Percentiles rank a stretch among this genome's conserved stretches.
phyloP scores from a whole-genome alignment of 1,140 invertebrate genomes.

The Pristionchus pacificus region DNA sequence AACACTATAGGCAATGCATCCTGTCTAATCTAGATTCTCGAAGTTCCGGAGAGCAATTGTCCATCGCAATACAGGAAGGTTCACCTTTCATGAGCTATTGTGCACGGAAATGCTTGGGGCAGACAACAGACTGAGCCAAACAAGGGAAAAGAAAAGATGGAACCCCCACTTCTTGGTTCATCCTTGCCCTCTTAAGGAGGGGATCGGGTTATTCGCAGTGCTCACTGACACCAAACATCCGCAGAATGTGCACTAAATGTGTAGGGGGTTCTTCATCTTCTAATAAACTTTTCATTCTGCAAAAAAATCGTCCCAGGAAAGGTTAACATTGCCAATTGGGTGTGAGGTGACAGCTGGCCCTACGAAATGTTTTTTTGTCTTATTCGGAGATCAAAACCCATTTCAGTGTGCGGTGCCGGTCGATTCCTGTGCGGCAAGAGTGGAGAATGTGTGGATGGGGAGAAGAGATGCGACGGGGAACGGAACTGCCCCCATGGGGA shows the following conservation, averaged over 20 bases:
- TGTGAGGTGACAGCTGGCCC: not conserved
- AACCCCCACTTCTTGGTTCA: too few species aligned
- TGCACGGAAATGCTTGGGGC: too few species aligned
- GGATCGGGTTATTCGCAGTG: too few species aligned
- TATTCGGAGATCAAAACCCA: not conserved
- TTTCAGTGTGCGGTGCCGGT: constrained; percentile 47
- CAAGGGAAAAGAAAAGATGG: too few species aligned
- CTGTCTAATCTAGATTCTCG: too few species aligned
- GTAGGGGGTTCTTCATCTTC: not conserved
- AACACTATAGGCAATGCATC: too few species aligned
- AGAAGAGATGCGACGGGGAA: constrained; percentile 47
- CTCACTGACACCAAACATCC: too few species aligned
- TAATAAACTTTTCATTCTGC: constrained; percentile 7
- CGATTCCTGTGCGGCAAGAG: constrained; percentile 52
- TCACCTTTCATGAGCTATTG: too few species aligned
- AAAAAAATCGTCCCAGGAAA: not conserved
- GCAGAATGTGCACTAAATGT: not conserved
- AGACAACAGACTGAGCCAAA: too few species aligned
- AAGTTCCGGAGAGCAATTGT: too few species aligned
- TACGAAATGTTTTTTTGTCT: not conserved
- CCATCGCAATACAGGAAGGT: too few species aligned
- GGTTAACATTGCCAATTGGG: not conserved
- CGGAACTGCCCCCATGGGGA: constrained; percentile 51
- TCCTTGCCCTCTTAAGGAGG: too few species aligned
- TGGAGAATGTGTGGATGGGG: constrained; percentile 44